These are phyloP conservation scores for Acropora yongei DNA, from an alignment of 64 coral and sea anemone species.

Conservation along the genomic window DNA sequence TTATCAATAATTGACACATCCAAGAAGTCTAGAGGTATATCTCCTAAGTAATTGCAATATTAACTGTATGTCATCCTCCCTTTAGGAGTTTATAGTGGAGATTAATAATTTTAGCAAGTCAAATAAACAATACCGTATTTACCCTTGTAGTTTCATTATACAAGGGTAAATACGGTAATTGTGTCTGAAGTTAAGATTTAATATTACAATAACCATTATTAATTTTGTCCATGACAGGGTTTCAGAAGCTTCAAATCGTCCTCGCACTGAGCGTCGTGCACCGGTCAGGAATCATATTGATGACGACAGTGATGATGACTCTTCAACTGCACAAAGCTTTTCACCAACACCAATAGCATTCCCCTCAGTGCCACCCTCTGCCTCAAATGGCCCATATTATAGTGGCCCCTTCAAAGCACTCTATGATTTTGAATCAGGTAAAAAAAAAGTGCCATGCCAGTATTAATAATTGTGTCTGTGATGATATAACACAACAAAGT, in stretches of 20 bases:
- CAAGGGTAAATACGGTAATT: no score
- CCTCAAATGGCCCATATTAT: slow-evolving; percentile 16
- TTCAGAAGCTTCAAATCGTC: slow-evolving; percentile 82
- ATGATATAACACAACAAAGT: no score
- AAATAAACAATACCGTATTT: no score
- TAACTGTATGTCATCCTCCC: no score
- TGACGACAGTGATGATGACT: slow-evolving; percentile 63
- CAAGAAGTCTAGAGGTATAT: no score
- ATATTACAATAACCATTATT: background rate
- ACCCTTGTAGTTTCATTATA: no score
- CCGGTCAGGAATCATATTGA: slow-evolving; percentile 19
- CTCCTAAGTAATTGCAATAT: no score
- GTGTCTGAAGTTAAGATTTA: no score
- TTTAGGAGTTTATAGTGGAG: no score
- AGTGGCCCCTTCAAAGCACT: slow-evolving; percentile 75
- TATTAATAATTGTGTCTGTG: no score
- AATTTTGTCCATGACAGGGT: slow-evolving; percentile 35
- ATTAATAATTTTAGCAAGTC: no score
- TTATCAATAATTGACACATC: no score
- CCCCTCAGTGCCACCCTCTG: slow-evolving; percentile 60
- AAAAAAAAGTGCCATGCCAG: background rate
- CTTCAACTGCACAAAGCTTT: slow-evolving; percentile 28
- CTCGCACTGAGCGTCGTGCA: slow-evolving; percentile 71
- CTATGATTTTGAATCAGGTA: slow-evolving; percentile 99
- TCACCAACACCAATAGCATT: slow-evolving; percentile 40